phyloP scores from a whole-genome alignment of 2,797 vertebrate species.

The Schizopygopsis pylzovi region DNA sequence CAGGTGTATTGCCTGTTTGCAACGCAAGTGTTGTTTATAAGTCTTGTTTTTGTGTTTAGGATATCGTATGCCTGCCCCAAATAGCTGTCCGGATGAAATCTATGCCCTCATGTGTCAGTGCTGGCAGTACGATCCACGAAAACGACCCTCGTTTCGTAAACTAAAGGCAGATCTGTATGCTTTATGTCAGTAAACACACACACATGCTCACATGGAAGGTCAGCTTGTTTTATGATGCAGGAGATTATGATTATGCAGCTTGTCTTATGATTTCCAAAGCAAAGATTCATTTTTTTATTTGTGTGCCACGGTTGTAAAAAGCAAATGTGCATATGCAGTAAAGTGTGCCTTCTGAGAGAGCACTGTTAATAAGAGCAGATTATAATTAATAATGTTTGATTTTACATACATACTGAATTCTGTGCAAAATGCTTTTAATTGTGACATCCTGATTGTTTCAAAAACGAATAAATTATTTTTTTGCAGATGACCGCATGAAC shows the following conservation, averaged over 20 bases:
- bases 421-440: background rate
- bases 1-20: background rate
- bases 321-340: too few relatives aligned
- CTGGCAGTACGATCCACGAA: constrained; percentile 87
- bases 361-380: background rate
- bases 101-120: constrained; percentile 88
- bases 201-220: too few relatives aligned
- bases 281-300: background rate
- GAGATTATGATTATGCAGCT: background rate
- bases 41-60: constrained; percentile 73
- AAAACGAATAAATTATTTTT: constrained; percentile 16
- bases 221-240: background rate
- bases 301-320: background rate
- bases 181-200: constrained; percentile 74
- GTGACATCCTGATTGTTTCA: background rate
- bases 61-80: constrained; percentile 83
- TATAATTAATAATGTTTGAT: background rate
- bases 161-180: constrained; percentile 80
- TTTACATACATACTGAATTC: background rate
- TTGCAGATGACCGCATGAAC: background rate
- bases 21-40: background rate
- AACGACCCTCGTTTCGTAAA: constrained; percentile 84
- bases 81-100: constrained; percentile 84
- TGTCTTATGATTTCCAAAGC: background rate
- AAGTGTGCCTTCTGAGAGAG: too few relatives aligned